Base-by-base conservation (phyloP, 2,113 vertebrate genomes). In the Nannospalax galili region DNA sequence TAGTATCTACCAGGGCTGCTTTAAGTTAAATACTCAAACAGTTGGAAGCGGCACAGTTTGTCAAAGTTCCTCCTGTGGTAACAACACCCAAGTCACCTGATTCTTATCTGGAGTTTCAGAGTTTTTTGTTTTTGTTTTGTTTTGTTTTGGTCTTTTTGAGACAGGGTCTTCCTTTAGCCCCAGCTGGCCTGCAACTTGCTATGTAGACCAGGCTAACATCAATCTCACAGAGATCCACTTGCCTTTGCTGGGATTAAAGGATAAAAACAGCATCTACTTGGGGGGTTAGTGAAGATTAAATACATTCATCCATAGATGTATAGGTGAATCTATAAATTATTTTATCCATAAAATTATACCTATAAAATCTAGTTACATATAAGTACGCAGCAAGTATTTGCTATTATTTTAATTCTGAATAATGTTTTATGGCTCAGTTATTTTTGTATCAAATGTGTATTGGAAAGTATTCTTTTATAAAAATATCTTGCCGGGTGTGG, bases 331-430 rank as follows among this genome's bases (percentile, higher is more conserved):
- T 52, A 56, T 48, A n/a, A 82, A 48, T 6, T 15, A 91, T 7
- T 75, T 77, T 64, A 93, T 40, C 37, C 56, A 77, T 79, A 72
- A 93, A 85, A 79, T 60, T 90, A 79, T n/a, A 52, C 7, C 74
- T 12, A 48, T 58, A 74, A 91, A 96, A 28, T 78, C 62, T 56
- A 35, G 78, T 88, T 65, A 64, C 3, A 24, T n/a, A n/a, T 70
- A 60, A 82, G 62, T 40, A 64, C 14, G n/a, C 77, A 56, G 37
- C 24, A 90, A 56, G 78, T 45, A 1, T n/a, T 94, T 88, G 14
- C 30, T 85, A 62, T 72, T 64, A 52, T 85, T 91, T 94, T 88
- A 87, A 91, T 91, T 94, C 20, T 70, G 30, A 67, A 67, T 84
- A n/a, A 28, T 91, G 77, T 70, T 40, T 65, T 14, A 28, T 84